Conservation (phyloP, 2,113 vertebrate species). For the Sterrhoptilus dennistouni region DNA sequence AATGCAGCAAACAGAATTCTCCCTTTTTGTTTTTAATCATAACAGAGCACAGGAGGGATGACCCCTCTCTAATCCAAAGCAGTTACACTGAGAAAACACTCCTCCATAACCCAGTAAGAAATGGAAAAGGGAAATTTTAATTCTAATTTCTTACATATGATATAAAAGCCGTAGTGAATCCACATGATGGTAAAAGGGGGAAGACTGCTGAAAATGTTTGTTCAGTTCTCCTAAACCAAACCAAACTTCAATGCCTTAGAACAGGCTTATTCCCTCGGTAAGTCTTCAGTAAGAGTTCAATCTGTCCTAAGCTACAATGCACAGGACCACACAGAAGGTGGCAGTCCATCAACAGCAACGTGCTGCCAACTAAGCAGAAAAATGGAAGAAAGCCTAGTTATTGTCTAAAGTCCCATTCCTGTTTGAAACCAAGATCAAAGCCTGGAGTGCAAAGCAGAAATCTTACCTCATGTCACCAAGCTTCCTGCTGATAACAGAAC, state of each 20-base stretch:
- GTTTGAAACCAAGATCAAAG: not conserved
- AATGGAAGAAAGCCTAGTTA: not conserved
- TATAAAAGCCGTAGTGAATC: not conserved
- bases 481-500: slow-evolving; percentile 87
- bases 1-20: not conserved
- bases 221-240: not conserved
- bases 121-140: not conserved
- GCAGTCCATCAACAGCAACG: not conserved
- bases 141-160: not conserved
- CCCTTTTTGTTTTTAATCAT: not conserved
- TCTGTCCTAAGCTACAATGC: not conserved
- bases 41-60: not conserved
- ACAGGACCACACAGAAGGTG: not conserved
- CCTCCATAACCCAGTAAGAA: not conserved
- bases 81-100: not conserved
- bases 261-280: not conserved
- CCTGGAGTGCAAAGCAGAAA: not conserved
- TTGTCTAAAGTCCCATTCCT: not conserved
- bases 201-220: not conserved
- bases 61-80: not conserved
- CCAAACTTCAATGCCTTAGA: not conserved
- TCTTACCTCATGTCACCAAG: slow-evolving; percentile 96
- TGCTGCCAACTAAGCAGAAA: not conserved
- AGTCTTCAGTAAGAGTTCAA: not conserved
- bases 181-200: not conserved